Conservation (phyloP, 2,113 vertebrate species). For the Halcyon senegalensis region DNA sequence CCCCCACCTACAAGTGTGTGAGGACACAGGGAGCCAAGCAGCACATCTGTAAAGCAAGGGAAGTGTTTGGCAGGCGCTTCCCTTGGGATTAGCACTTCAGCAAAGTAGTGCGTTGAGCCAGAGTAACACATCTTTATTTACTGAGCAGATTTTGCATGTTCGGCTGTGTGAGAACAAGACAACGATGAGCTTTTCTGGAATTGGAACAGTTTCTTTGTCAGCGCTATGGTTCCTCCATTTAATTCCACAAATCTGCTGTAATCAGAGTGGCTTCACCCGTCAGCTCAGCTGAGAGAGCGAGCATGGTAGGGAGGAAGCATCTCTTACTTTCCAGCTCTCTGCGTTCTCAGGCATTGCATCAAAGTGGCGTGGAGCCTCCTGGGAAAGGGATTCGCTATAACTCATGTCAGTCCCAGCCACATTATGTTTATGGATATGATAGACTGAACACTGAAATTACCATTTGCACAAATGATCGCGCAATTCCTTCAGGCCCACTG, state of each 20-base stretch:
- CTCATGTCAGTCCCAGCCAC: slow-evolving; percentile 46
- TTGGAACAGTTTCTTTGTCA: slow-evolving; percentile 29
- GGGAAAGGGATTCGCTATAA: slow-evolving; percentile 52
- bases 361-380: slow-evolving; percentile 54
- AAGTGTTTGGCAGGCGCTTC: background rate
- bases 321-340: slow-evolving; percentile 3
- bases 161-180: background rate
- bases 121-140: slow-evolving; percentile 56
- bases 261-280: slow-evolving; percentile 17
- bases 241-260: slow-evolving; percentile 65
- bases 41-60: slow-evolving; percentile 11
- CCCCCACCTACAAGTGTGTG: background rate
- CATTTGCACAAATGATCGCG: slow-evolving; percentile 75
- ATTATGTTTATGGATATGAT: slow-evolving; percentile 70
- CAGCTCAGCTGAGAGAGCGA: background rate
- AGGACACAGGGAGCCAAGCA: background rate
- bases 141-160: slow-evolving; percentile 53
- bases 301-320: background rate
- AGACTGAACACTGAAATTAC: slow-evolving; percentile 75
- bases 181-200: background rate
- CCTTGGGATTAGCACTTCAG: slow-evolving; percentile 57
- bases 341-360: slow-evolving; percentile 54
- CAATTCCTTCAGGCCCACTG: slow-evolving; percentile 71
- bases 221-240: background rate
- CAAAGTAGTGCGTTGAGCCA: background rate